Percentiles rank a stretch among this genome's conserved stretches.
Evolutionary conservation across 2,113 vertebrate species (phyloP).

Genomic region (Macquaria ambigua): DNA sequence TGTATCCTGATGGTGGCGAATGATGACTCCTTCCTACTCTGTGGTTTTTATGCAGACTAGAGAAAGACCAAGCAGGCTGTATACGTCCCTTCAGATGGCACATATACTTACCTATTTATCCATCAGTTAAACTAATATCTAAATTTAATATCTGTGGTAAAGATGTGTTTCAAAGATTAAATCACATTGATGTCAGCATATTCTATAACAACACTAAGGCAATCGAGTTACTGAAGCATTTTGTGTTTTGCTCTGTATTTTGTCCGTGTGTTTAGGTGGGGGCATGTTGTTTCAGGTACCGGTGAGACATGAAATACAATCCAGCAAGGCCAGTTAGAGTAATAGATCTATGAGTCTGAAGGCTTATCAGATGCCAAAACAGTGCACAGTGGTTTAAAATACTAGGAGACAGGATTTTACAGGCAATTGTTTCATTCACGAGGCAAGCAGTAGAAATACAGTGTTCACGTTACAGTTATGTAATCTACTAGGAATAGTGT

Average conservation of each 20-base stretch:
- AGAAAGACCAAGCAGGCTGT: not conserved
- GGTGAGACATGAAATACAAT: conserved; percentile 22
- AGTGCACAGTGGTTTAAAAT: not conserved
- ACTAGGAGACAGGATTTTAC: not conserved
- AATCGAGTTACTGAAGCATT: not conserved
- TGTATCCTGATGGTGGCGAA: conserved; percentile 57
- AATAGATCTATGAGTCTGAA: conserved; percentile 7
- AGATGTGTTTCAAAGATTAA: not conserved
- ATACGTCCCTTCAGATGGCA: not conserved
- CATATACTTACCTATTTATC: not conserved
- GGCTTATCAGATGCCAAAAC: conserved; percentile 15
- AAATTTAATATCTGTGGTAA: not conserved
- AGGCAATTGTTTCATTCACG: not conserved
- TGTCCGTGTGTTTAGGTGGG: not conserved
- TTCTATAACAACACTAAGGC: not conserved
- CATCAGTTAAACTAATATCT: not conserved
- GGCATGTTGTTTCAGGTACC: conserved; percentile 33
- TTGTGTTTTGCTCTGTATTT: not conserved
- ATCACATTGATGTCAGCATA: not conserved
- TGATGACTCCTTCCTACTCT: conserved; percentile 63
- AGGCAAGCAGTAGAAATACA: not conserved
- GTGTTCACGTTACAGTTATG: not conserved
- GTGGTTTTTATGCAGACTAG: conserved; percentile 13
- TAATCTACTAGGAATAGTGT: not conserved
- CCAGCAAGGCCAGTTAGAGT: conserved; percentile 23